Evolutionary conservation across 2,888 invertebrate species (phyloP), one percentile per base, ranked within the genome.

Genomic region (Epirrhoe alternata): DNA sequence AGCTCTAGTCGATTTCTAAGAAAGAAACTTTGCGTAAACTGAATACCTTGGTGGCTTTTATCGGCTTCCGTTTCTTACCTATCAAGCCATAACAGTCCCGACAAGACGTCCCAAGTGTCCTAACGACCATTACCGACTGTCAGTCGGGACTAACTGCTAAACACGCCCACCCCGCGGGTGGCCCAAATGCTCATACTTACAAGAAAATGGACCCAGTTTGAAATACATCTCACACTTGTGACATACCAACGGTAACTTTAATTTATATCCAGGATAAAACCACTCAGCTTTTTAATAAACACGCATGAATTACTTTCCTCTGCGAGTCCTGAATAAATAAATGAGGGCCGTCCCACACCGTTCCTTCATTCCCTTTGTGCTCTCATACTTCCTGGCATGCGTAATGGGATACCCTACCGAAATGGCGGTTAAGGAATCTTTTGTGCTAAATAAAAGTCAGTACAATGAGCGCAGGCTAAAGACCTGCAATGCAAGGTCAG

Each of bases 271-370:
- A 81, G 76, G 81, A 84, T 82, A 82, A 79, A 84, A 82, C 83
- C 84, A 83, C 85, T 85, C 82, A 75, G 81, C 82, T 86, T 88
- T 85, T 88, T 88, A 87, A 89, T 89, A 87, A 88, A 85, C 88
- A 87, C 84, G 87, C 88, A 89, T 89, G 90, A 88, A 88, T 89
- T 87, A 89, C 86, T 87, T 86, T 86, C 84, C 79, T 81, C 77
- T 82, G 77, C 79, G 78, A 83, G 81, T 84, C 87, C 86, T 88
- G 89, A 89, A 90, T 89, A 90, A 90, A 90, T 89, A 90, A 90
- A 89, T 84, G 87, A 86, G 82, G 86, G 83, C 83, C 82, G 81
- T 77, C 82, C 86, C 84, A 83, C 86, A 86, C 81, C 85, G 84
- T 84, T 86, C 83, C 84, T 87, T 84, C 83, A 80, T 84, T 84